These are phyloP conservation scores for Enhydra lutris DNA, from an alignment of 2,113 vertebrate genomes.

Conservation along the genomic window DNA sequence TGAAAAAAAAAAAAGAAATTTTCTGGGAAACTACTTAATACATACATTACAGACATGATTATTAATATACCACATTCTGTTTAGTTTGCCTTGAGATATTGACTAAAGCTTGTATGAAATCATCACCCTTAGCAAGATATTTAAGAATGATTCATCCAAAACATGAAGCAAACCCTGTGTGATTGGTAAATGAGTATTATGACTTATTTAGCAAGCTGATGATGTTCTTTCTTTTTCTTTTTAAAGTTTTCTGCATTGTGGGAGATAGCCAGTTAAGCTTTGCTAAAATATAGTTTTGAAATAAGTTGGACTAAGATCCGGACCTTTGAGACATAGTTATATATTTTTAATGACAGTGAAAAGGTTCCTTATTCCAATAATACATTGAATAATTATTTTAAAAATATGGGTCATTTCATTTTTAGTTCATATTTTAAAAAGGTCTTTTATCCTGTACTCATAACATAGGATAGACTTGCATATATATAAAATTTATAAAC, in stretches of 20 bases:
- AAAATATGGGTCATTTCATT: background rate
- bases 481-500: background rate
- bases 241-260: background rate
- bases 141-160: background rate
- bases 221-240: background rate
- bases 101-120: background rate
- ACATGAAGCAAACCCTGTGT: background rate
- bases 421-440: background rate
- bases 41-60: background rate
- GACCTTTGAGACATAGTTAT: background rate
- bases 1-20: background rate
- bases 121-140: background rate
- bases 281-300: background rate
- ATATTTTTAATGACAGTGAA: background rate
- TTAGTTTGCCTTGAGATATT: slow-evolving; percentile 34
- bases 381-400: background rate
- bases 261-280: background rate
- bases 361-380: background rate
- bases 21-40: background rate
- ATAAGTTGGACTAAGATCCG: background rate
- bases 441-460: background rate
- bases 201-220: background rate
- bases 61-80: background rate
- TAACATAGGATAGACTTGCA: background rate
- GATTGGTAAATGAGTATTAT: background rate